These are phyloP conservation scores for Pogonomyrmex californicus DNA, from an alignment of 1,140 invertebrate genomes.

Conservation along the genomic window DNA sequence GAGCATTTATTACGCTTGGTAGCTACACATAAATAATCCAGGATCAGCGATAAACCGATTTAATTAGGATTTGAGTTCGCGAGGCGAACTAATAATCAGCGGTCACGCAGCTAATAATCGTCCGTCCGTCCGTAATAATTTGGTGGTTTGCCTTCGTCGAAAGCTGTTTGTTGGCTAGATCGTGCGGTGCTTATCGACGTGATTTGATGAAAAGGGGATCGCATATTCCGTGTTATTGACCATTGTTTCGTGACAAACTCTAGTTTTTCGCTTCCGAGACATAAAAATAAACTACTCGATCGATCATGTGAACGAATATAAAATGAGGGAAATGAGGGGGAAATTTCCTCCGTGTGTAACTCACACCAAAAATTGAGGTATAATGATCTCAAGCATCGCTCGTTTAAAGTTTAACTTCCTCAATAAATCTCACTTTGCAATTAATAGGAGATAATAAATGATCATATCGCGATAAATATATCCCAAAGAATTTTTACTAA, in stretches of 20 bases:
- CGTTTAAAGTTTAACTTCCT: not conserved
- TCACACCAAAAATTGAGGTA: not conserved
- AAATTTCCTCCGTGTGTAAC: not conserved
- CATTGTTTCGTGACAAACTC: not conserved
- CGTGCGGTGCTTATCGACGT: not conserved
- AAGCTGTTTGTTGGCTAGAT: not conserved
- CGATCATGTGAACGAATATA: conserved; percentile 3
- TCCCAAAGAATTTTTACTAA: not conserved
- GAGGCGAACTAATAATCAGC: conserved; percentile 19
- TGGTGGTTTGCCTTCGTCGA: not conserved
- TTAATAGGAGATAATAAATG: not conserved
- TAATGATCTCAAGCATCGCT: not conserved
- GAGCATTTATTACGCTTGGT: not conserved
- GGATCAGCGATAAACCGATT: not conserved
- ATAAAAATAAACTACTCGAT: conserved; percentile 34
- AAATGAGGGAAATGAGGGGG: not conserved
- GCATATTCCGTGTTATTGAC: not conserved
- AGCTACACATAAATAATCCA: not conserved
- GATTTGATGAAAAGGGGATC: conserved; percentile 5
- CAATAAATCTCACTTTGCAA: not conserved
- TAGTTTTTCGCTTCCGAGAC: not conserved
- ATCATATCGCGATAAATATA: not conserved
- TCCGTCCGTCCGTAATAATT: conserved; percentile 24
- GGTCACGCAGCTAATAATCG: conserved; percentile 28
- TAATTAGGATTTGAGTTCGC: conserved; percentile 19